phyloP scores from a whole-genome alignment of 1,140 invertebrate species.

The Temnothorax longispinosus region DNA sequence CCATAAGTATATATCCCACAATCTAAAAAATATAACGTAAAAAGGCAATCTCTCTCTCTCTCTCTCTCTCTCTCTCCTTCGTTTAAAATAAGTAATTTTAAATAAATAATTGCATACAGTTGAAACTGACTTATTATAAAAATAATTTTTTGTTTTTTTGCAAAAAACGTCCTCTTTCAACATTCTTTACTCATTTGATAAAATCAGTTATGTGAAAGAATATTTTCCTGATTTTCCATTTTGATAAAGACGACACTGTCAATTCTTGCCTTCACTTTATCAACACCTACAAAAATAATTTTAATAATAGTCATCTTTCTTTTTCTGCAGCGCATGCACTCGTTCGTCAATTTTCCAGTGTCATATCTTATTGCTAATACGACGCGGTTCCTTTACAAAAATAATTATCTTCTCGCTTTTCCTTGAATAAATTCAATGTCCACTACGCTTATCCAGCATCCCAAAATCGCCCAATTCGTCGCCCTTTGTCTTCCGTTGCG shows the following conservation, averaged over 20 bases:
- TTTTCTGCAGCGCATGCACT: slow-evolving; percentile 13
- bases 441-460: slow-evolving; percentile 39
- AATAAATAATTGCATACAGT: neutral
- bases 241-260: neutral
- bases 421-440: slow-evolving; percentile 70
- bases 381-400: slow-evolving; percentile 76
- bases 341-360: slow-evolving; percentile 21
- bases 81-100: neutral
- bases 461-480: slow-evolving; percentile 45
- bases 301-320: slow-evolving; percentile 28
- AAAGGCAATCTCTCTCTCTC: neutral
- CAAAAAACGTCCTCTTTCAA: neutral
- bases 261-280: neutral
- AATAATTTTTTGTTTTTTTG: neutral
- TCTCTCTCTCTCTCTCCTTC: neutral
- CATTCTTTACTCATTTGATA: neutral
- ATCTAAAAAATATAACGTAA: neutral
- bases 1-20: neutral
- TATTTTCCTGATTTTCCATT: neutral
- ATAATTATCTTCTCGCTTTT: slow-evolving; percentile 73
- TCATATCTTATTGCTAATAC: slow-evolving; percentile 72
- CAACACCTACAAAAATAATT: slow-evolving; percentile 79
- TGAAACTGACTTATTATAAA: neutral
- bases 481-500: slow-evolving; percentile 69
- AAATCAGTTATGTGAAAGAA: neutral